A percentile compares a stretch with the other conserved stretches of the same genome.
Evolutionary conservation across 2,113 vertebrate species (phyloP).

Genomic region (Phaethornis superciliosus): DNA sequence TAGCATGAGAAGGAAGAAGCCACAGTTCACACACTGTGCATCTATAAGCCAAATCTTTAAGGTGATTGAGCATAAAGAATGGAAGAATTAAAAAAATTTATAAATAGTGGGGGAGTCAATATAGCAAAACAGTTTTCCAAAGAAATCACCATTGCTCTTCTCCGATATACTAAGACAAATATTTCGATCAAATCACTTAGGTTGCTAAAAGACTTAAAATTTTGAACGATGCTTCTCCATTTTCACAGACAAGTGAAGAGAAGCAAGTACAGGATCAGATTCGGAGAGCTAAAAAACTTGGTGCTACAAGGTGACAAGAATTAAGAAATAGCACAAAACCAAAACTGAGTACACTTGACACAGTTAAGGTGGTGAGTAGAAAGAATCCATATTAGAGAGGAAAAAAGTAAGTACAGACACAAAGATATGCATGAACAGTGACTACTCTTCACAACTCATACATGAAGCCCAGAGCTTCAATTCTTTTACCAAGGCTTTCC

Average conservation of each 20-base stretch:
- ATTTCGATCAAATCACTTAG: not conserved
- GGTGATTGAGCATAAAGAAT: not conserved
- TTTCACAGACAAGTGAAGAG: not conserved
- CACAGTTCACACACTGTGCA: not conserved
- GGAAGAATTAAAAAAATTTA: not conserved
- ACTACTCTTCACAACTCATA: not conserved
- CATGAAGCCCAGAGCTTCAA: not conserved
- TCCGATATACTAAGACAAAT: not conserved
- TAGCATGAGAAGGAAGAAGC: not conserved
- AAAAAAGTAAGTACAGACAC: not conserved
- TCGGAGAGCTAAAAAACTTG: not conserved
- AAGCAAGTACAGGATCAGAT: not conserved
- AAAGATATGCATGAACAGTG: not conserved
- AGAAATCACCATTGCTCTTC: not conserved
- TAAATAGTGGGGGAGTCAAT: not conserved
- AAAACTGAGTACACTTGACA: not conserved
- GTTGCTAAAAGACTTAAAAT: not conserved
- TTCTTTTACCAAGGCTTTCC: not conserved
- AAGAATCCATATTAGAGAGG: accelerated
- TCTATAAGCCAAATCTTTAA: not conserved
- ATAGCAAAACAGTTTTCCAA: not conserved
- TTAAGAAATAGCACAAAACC: not conserved
- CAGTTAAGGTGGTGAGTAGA: not conserved
- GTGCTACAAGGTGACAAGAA: not conserved
- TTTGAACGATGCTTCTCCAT: not conserved